Base-by-base conservation (phyloP, 2,888 invertebrate species). In the Exephanes ischioxanthus region DNA sequence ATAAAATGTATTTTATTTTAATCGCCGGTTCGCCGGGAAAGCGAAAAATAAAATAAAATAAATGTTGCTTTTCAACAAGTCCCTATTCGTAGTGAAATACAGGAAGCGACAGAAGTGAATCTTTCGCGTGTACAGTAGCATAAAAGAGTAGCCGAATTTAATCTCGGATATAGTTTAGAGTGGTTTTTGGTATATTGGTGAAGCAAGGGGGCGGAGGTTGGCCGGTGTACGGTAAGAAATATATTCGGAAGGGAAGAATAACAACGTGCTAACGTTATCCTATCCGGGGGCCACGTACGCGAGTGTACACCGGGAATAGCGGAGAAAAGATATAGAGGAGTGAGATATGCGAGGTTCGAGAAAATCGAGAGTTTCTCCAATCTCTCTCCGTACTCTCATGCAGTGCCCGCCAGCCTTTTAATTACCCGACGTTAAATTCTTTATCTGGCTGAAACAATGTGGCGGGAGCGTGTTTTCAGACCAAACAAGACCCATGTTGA, bases 401-500 rank as follows among this genome's bases (percentile, higher is more conserved):
- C 84, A 87, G 83, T 88, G 83, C 85, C 87, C 88, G 87, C 75
- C 86, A 87, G 91, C 93, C 92, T 93, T 95, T 95, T 95, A 95
- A 95, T 95, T 95, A 95, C 95, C 95, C 95, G 94, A 94, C 95
- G 95, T 94, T 95, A 95, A 95, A 95, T 95, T 95, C 95, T 95
- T 95, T 95, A 95, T 95, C 95, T 95, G 87, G 94, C 94, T 95
- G 95, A 95, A 95, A 95, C 95, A 95, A 95, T 95, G 95, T 93
- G 93, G 92, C 92, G 87, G 83, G 81, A 83, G 86, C 78, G 86
- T 96, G 95, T 96, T 96, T 96, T 96, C 95, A 95, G 95, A 95
- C 95, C 95, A 96, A 96, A 96, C 96, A 96, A 95, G 94, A 94
- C 95, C 94, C 94, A 95, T 96, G 95, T 95, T 95, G 95, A 95